phyloP scores from a whole-genome alignment of 1,140 invertebrate genomes.

The Nasonia giraulti region DNA sequence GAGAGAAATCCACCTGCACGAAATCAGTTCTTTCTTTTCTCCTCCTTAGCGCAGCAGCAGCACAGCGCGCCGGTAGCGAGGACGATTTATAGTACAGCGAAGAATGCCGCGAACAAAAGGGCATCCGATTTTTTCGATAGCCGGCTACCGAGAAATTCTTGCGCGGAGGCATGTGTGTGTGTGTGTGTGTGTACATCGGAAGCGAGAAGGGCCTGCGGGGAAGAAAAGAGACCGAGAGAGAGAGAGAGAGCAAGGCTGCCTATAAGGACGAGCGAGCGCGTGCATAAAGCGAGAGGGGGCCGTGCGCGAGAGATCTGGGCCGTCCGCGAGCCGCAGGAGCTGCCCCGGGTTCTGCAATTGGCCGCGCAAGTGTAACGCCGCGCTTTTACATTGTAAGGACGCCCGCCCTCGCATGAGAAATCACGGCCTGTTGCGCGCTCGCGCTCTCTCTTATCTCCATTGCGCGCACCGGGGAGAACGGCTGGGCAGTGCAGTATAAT shows the following conservation, averaged over 20 bases:
- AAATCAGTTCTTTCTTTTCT: constrained; percentile 38
- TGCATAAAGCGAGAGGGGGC: constrained; percentile 7
- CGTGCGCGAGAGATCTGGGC: constrained; percentile 63
- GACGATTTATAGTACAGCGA: constrained; percentile 53
- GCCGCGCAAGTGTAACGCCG: constrained; percentile 67
- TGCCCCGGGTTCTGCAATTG: constrained; percentile 64
- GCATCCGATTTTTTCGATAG: constrained; percentile 53
- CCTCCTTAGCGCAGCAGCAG: neutral
- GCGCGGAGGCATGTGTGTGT: constrained; percentile 2
- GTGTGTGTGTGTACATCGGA: constrained; percentile 32
- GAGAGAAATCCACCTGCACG: constrained; percentile 25
- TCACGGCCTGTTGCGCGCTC: constrained; percentile 27
- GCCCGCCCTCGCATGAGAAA: constrained; percentile 66
- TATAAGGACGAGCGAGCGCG: neutral
- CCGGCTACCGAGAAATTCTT: constrained; percentile 53
- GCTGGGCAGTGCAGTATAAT: neutral
- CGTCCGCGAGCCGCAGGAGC: constrained; percentile 58
- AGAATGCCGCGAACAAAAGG: constrained; percentile 54
- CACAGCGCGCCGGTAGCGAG: constrained; percentile 13
- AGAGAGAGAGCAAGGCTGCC: constrained; percentile 18
- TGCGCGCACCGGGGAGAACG: neutral
- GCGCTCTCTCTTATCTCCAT: too few species aligned
- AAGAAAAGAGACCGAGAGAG: constrained; percentile 47
- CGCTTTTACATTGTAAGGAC: constrained; percentile 69
- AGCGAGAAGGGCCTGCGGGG: constrained; percentile 41